These are phyloP conservation scores for Apotomis capreana DNA, from an alignment of 2,888 invertebrate species.

Conservation along the genomic window DNA sequence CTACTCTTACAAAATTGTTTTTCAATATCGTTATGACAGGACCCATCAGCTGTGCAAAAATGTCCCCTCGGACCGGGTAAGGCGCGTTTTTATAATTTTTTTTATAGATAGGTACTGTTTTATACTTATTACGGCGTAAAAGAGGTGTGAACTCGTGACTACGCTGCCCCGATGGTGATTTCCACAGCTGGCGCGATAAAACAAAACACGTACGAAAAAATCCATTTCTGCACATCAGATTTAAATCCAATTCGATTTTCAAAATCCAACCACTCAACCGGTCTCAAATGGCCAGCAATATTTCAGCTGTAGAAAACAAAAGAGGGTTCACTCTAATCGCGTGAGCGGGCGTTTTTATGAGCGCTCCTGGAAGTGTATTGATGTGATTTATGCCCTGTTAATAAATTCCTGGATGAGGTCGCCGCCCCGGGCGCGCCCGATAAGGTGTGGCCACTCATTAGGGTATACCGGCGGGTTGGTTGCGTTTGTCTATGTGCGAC, in stretches of 20 bases:
- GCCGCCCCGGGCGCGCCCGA: conserved; percentile 56
- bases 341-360: conserved; percentile 52
- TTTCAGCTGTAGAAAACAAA: conserved; percentile 49
- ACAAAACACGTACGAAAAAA: too few relatives aligned
- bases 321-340: conserved; percentile 46
- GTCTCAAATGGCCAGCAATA: conserved; percentile 46
- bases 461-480: conserved; percentile 47
- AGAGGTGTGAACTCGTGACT: too few relatives aligned
- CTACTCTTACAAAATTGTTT: too few relatives aligned
- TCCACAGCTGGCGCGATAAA: too few relatives aligned
- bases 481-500: background rate
- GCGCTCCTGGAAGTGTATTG: conserved; percentile 57
- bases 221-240: background rate
- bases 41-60: too few relatives aligned
- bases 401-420: conserved; percentile 71
- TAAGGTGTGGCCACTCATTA: conserved; percentile 61
- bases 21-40: too few relatives aligned
- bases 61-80: too few relatives aligned
- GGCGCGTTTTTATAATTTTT: too few relatives aligned
- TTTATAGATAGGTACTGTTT: too few relatives aligned
- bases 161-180: too few relatives aligned
- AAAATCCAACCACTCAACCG: conserved; percentile 19
- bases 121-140: too few relatives aligned
- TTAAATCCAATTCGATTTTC: conserved; percentile 20
- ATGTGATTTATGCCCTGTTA: conserved; percentile 68